Base-by-base conservation (phyloP, 2,797 vertebrate species). In the Sebastes hubbsi region DNA sequence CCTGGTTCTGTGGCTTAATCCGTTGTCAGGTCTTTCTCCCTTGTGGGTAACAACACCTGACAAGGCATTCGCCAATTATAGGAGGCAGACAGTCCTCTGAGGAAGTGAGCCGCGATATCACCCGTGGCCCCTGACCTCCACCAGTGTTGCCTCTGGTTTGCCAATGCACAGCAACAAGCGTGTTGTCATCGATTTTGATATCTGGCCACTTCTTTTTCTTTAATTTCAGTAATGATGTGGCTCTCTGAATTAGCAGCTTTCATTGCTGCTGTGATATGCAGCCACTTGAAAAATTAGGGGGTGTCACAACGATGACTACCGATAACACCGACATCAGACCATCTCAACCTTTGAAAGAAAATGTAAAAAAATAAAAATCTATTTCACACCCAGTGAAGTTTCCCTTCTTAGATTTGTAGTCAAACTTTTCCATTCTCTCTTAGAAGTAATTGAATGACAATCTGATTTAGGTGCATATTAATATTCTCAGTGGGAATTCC, bases 381-480 rank as follows among this genome's bases (percentile, higher is more conserved):
- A 79, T 81, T 83, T 88, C 76, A 88, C 74, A 85, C 59, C 76
- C 76, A 76, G 86, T 83, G 81, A 88, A 78, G 67, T 77, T 79
- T 32, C 67, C 52, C 27, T 60, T 83, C 63, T 64, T 56, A 72
- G 70, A 81, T 91, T 81, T 87, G 72, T 84, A 78, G 81, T 81
- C 79, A 86, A 78, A 82, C 83, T 81, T 86, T 75, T 42, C 55
- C 27, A 59, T 78, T 80, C 49, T 78, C 71, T 25, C 22, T 66
- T 61, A 65, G 20, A 87, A 77, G 20, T 90, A 87, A 87, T 81
- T 87, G 85, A 85, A 89, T 89, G 86, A 85, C 84, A 88, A 69
- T 84, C 76, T 83, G 86, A 92, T 78, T 89, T 83, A 90, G 83
- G 83, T 89, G 63, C 74, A 77, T 82, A 88, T 87, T 87, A 92